Base-by-base conservation (phyloP, 92 coral and sea anemone species). In the Isaurus tuberculatus region DNA sequence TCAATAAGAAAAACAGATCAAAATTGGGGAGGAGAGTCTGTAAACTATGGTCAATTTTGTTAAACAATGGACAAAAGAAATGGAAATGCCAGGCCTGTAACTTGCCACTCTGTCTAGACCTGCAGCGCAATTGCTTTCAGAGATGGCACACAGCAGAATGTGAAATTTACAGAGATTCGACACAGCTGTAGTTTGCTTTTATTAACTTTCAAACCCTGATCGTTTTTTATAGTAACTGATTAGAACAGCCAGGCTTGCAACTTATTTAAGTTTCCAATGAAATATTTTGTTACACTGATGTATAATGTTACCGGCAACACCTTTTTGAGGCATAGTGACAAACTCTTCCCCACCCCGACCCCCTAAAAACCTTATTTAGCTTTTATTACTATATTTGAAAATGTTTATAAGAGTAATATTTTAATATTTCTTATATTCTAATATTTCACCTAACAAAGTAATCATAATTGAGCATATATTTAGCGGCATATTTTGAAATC, bases 121-220 rank as follows among this genome's bases (percentile, higher is more conserved):
- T 70, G 17, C 28, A 70, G 25, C 23, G 75, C 10, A 70, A 70
- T 70, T 70, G 74, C 13, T 70, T 70, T 25, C 74, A 70, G 74
- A 34, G 27, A 70, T 70, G 74, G 74, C 74, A 36, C 53, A 17
- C 74, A 70, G 74, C 74, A 17, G 53, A 70, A 25, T 70, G 74
- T 70, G 51, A 36, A 14, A 25, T 70, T 70, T 70, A 70, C 42
- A 36, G 42, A 36, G 73, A 67, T 37, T 67, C 34, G 42, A 33
- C 22, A 66, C 36, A 29, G 72, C n/a, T 66, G 22, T 29, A 66
- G 63, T 55, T 66, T 29, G 40, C 20, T 66, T 30, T 66, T 66
- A 19, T 44, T 44, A 44, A 13, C 51, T 44, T 44, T 44, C 51
- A 44, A 44, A 44, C 15, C 51, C 51, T 44, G 51, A 44, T 44